A percentile compares a stretch with the other conserved stretches of the same genome.
Evolutionary conservation across 2,888 invertebrate genomes (phyloP).

Genomic region (Tillus elongatus): DNA sequence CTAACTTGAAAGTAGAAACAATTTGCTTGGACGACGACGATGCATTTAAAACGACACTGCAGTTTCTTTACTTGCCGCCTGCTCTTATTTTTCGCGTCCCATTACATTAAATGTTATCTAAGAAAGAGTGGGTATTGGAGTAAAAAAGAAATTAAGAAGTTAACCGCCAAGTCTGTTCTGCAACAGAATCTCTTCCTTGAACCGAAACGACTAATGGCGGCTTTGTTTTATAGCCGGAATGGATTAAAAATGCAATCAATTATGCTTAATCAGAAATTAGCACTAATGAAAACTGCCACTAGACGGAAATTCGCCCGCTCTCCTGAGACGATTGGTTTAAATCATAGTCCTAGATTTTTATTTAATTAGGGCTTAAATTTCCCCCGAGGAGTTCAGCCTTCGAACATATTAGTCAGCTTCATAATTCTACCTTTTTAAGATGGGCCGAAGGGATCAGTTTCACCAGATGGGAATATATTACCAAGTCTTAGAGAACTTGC

Average conservation of each 20-base stretch:
- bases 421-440: no score
- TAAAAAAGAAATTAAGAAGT: slow-evolving; percentile 27
- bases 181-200: slow-evolving; percentile 19
- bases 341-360: not conserved
- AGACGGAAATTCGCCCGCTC: slow-evolving; percentile 5
- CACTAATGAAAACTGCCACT: slow-evolving; percentile 20
- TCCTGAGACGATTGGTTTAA: not conserved
- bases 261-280: slow-evolving; percentile 22
- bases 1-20: no score
- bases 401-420: no score
- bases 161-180: slow-evolving; percentile 25
- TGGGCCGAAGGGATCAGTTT: no score
- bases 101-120: not conserved
- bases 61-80: no score
- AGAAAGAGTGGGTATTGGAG: slow-evolving; percentile 20
- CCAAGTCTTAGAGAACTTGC: no score
- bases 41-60: no score
- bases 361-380: no score
- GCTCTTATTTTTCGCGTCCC: no score
- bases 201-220: slow-evolving; percentile 21
- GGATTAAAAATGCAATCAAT: slow-evolving; percentile 26
- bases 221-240: slow-evolving; percentile 21
- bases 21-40: no score
- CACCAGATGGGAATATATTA: no score
- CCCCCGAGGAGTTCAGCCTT: no score